phyloP scores from a whole-genome alignment of 1,140 invertebrate species.

The Drosophila grimshawi region DNA sequence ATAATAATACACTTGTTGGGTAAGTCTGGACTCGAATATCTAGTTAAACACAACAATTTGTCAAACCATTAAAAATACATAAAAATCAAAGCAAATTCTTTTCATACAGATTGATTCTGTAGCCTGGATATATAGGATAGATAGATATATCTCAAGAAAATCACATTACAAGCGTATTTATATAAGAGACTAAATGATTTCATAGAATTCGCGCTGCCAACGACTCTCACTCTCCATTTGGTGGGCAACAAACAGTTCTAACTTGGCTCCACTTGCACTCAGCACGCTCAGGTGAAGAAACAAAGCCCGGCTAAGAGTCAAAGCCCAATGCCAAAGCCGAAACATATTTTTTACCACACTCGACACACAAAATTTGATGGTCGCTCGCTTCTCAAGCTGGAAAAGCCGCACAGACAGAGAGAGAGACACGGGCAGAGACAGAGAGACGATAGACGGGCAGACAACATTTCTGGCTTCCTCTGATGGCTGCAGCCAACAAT shows the following conservation, averaged over 20 bases:
- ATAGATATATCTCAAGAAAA: no score
- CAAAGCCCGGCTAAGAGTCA: not conserved
- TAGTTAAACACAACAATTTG: no score
- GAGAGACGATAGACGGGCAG: not conserved
- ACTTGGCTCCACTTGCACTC: slow-evolving; percentile 4
- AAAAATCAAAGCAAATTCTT: no score
- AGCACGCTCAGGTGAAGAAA: not conserved
- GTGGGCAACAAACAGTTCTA: slow-evolving; percentile 9
- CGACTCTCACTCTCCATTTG: slow-evolving; percentile 15
- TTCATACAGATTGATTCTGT: no score
- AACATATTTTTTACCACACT: slow-evolving; percentile 12
- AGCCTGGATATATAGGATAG: no score
- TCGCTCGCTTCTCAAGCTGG: slow-evolving; percentile 38
- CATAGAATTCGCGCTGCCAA: no score
- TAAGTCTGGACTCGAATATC: no score
- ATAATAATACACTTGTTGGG: no score
- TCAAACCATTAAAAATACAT: no score
- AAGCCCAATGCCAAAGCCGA: slow-evolving; percentile 3
- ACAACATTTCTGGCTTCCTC: slow-evolving; percentile 22
- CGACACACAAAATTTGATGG: slow-evolving; percentile 54
- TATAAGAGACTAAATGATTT: no score
- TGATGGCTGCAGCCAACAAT: slow-evolving; percentile 60
- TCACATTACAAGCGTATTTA: no score
- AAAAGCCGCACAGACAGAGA: slow-evolving; percentile 37
- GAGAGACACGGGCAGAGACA: no score